A percentile compares a stretch with the other conserved stretches of the same genome.
Conservation (phyloP, 2,888 invertebrate species). For the Eupsilia transversa region DNA sequence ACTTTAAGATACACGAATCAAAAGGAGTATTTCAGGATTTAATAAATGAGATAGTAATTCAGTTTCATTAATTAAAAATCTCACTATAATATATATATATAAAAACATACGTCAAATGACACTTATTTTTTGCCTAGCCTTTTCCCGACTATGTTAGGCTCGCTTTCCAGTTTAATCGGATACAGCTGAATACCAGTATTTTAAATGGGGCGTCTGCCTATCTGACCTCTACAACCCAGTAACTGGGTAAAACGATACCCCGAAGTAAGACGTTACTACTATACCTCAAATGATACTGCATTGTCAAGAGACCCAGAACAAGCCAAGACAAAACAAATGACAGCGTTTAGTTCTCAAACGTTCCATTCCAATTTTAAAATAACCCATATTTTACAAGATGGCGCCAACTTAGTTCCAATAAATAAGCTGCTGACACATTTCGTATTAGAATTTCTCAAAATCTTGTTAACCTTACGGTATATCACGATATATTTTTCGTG, state of each 20-base stretch:
- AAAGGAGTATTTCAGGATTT: background rate
- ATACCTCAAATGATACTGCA: background rate
- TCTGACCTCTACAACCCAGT: background rate
- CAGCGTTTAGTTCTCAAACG: background rate
- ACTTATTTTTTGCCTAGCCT: no score
- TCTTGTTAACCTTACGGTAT: constrained; percentile 30
- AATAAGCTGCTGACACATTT: constrained; percentile 46
- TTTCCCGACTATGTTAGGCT: background rate
- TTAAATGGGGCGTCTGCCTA: background rate
- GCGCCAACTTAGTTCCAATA: constrained; percentile 17
- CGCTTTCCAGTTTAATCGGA: no score
- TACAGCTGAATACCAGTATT: background rate
- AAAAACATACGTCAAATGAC: background rate
- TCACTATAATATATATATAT: no score
- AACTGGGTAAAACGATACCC: background rate
- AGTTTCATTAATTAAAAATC: background rate
- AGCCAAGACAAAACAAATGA: constrained; percentile 21
- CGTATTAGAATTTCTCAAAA: constrained; percentile 36
- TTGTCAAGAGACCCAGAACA: background rate
- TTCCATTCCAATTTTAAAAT: constrained; percentile 17
- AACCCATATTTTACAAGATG: constrained; percentile 26
- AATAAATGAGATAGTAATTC: background rate
- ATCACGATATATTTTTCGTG: constrained; percentile 41
- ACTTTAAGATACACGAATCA: background rate
- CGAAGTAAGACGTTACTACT: no score